Base-by-base conservation (phyloP, 2,113 vertebrate species). In the Petromus typicus region DNA sequence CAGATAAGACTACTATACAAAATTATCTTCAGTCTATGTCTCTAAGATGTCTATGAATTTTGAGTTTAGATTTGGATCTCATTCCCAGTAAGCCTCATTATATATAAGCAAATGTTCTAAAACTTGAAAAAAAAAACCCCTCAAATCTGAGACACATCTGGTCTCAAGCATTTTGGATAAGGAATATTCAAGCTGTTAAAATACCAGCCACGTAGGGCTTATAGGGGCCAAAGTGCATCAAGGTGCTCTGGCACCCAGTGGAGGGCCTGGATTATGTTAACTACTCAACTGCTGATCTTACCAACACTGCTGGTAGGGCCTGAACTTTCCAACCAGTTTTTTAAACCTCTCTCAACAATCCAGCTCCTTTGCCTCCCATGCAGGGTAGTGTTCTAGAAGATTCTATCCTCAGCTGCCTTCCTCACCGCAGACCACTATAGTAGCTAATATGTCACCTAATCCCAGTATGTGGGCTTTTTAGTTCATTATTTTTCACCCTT, bases 321-420 rank as follows among this genome's bases (percentile, higher is more conserved):
- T 83, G 43, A 59, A 61, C 37, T n/a, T 18, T 75, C 86, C 43
- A 73, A 54, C 17, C 20, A 82, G 17, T 54, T 82, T 82, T 48
- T 78, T 51, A 51, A 78, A 75, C 22, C 11, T 87, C 51, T 93
- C 67, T 94, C 86, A 79, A 48, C 30, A 93, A n/a, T 54, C 23
- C 12, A 32, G 51, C 32, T 92, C n/a, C 34, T 89, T 54, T 34
- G 17, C n/a, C 32, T 81, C 34, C 18, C 10, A 45, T 61, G 66
- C 23, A 89, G 13, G 23, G 56, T 61, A 9, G 17, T 89, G 12
- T 86, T 95, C 67, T 57, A 12, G 57, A 95, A 97, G 63, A 43
- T 91, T 87, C 69, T 89, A 40, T 79, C n/a, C 56, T 86, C 80
- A 82, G 89, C 9, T 86, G 61, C 40, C 18, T 88, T 96, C 40